phyloP scores from a whole-genome alignment of 2,888 invertebrate genomes.

The Mamestra brassicae region DNA sequence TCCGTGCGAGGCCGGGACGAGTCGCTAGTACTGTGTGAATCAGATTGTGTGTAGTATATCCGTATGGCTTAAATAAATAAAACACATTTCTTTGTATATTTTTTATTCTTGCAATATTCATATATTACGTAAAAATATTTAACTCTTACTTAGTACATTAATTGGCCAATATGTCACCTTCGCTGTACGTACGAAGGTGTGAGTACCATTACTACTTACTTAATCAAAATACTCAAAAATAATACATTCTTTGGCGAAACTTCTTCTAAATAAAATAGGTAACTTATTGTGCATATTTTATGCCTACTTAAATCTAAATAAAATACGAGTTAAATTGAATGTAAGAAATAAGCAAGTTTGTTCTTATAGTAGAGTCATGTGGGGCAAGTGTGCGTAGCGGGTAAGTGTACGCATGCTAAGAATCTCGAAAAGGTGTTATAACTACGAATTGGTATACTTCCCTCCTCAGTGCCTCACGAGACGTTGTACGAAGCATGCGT shows the following conservation, averaged over 20 bases:
- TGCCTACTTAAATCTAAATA: not conserved
- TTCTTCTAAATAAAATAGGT: constrained; percentile 19
- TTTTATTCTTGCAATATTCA: constrained; percentile 59
- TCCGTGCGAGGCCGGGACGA: no score
- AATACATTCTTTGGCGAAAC: constrained; percentile 58
- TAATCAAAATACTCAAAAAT: constrained; percentile 46
- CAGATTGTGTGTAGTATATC: not conserved
- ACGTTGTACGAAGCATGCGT: no score
- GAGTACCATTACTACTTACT: not conserved
- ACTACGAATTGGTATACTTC: no score
- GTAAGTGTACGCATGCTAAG: no score
- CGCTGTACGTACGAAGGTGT: constrained; percentile 20
- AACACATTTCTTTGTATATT: constrained; percentile 25
- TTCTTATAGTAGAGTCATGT: not conserved
- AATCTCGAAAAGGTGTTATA: no score
- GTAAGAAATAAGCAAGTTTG: not conserved
- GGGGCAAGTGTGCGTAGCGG: no score
- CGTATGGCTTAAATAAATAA: constrained; percentile 26
- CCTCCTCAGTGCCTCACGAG: no score
- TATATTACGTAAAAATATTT: constrained; percentile 59
- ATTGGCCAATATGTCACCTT: constrained; percentile 13
- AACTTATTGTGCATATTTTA: constrained; percentile 25
- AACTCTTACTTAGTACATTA: constrained; percentile 49
- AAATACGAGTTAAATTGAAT: not conserved
- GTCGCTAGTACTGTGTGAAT: not conserved